Percentiles rank a stretch among this genome's conserved stretches.
Evolutionary conservation across 2,797 vertebrate species (phyloP).

Genomic region (Esox lucius): DNA sequence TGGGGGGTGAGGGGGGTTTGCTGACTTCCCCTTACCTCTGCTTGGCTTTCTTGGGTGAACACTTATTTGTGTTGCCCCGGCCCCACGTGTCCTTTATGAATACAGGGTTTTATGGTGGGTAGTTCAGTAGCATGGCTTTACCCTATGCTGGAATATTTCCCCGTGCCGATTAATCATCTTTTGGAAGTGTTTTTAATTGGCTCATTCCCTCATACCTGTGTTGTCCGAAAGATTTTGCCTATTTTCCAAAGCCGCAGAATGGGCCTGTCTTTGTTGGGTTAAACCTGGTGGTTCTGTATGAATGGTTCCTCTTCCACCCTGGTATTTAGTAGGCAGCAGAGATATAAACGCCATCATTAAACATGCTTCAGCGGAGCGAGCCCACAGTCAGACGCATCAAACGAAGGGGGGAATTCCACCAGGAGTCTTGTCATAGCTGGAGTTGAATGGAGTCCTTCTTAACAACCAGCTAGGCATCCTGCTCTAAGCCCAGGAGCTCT

Average conservation of each 20-base stretch:
- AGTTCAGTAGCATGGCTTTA: too few relatives aligned
- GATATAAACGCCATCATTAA: slow-evolving; percentile 16
- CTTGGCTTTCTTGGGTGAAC: too few relatives aligned
- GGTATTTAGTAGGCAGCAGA: neutral
- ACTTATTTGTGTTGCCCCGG: too few relatives aligned
- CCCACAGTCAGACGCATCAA: neutral
- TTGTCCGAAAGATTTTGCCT: too few relatives aligned
- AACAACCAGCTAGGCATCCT: neutral
- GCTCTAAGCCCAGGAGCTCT: neutral
- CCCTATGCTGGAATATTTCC: neutral
- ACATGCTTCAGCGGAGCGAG: neutral
- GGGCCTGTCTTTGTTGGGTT: neutral
- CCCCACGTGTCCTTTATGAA: too few relatives aligned
- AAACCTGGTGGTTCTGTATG: neutral
- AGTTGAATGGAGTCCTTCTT: neutral
- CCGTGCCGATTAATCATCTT: neutral
- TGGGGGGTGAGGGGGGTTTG: neutral
- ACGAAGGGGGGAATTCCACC: neutral
- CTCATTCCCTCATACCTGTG: neutral
- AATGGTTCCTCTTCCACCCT: neutral
- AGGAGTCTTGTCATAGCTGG: neutral
- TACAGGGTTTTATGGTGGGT: too few relatives aligned
- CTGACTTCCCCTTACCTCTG: neutral
- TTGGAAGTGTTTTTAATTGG: neutral
- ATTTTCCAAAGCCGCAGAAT: neutral